Percentiles rank a stretch among this genome's conserved stretches.
Evolutionary conservation across 2,797 vertebrate species (phyloP).

Genomic region (Gymnodraco acuticeps): DNA sequence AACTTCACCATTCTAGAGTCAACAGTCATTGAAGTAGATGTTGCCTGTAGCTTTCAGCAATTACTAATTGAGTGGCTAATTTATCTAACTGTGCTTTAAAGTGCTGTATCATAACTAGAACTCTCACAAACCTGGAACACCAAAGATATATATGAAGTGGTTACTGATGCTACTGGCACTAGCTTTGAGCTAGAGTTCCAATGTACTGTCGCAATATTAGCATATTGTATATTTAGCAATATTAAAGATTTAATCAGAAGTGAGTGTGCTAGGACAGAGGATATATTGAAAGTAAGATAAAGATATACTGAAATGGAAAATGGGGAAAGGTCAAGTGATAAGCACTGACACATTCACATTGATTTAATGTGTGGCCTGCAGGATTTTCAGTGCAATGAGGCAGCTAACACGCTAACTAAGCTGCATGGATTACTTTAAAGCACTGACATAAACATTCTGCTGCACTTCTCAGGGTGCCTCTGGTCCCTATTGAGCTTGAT

Average conservation of each 20-base stretch:
- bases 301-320: constrained; percentile 20
- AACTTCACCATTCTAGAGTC: not conserved
- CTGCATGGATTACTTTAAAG: constrained; percentile 66
- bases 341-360: constrained; percentile 28
- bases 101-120: not conserved
- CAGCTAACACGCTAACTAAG: constrained; percentile 47
- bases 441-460: constrained; percentile 73
- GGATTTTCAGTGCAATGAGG: constrained; percentile 24
- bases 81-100: constrained; percentile 15
- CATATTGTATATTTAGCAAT: constrained; percentile 6
- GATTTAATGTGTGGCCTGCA: constrained; percentile 36
- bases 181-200: not conserved
- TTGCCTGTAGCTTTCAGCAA: not conserved
- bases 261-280: not conserved
- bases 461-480: constrained; percentile 60
- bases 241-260: constrained; percentile 12
- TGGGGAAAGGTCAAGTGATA: constrained; percentile 22
- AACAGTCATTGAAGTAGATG: not conserved
- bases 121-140: not conserved
- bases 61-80: constrained; percentile 4
- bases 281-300: constrained; percentile 6
- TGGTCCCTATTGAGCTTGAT: constrained; percentile 68
- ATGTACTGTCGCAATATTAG: constrained; percentile 5
- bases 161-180: not conserved
- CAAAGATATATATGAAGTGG: not conserved